Base-by-base conservation (phyloP, 2,888 invertebrate species). In the Temnothorax unifasciatus region DNA sequence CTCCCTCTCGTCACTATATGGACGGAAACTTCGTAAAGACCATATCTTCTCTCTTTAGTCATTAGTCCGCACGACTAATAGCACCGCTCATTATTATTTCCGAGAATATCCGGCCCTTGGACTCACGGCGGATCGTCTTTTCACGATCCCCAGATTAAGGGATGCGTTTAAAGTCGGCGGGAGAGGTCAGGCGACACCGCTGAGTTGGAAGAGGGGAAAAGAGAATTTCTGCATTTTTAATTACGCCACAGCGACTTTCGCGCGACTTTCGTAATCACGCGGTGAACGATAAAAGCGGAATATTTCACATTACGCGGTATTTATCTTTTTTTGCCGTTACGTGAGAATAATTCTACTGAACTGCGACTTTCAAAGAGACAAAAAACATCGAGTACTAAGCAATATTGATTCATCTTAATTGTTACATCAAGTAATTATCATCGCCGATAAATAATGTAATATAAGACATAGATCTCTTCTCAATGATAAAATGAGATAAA, bases 41-140 rank as follows among this genome's bases (percentile, higher is more conserved):
- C 79, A 81, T 73, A 81, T 47, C n/a, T 44, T 74, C 64, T 85
- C 75, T 79, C 86, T 86, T 84, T 85, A 88, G 87, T 89, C 77
- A 88, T 86, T 86, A 87, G 74, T 84, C 86, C 83, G 74, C 85
- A 69, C 84, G 81, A 87, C 86, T 89, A 89, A 89, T 89, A 86
- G 84, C 85, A 59, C 66, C 34, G 82, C 86, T 89, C 86, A 69
- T 89, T 89, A 86, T 86, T 85, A 88, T 89, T 84, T 85, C 63
- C 71, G 57, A 84, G 77, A 84, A 89, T 83, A 76, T 76, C 82
- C 85, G 69, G 29, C 13, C 15, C 47, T 83, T 34, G 57, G 71
- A 38, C 69, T 69, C 59, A 2, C 47, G 57, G 47, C 47, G 79
- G 59, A 81, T 81, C 79, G 59, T 71, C 79, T 81, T 81, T 54